Base-by-base conservation (phyloP, 2,888 invertebrate species). In the Philereme transversata region DNA sequence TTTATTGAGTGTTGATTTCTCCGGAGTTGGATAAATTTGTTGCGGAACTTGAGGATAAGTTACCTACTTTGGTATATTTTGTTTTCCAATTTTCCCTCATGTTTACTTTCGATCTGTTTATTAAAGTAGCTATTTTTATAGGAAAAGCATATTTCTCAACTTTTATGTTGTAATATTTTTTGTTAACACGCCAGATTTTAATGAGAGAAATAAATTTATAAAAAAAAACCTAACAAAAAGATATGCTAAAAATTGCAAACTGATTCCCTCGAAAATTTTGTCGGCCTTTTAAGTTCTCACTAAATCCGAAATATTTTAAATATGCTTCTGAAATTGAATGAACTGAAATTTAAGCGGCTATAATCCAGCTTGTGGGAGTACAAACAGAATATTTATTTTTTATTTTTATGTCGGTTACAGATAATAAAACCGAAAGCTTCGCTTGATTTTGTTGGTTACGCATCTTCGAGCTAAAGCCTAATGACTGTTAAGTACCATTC, bases 381-480 rank as follows among this genome's bases (percentile, higher is more conserved):
- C 69, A 74, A 73, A 77, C 68, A 69, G 68, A 73, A 76, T 74
- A 74, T 81, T 22, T 3, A 22, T 22, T 22, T 82, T 83, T 78
- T 71, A 78, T 83, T 79, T 82, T 83, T 79, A 82, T 78, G 72
- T 75, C 70, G 69, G 69, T 67, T 67, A 67, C 76, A 74, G 75
- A 75, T 79, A 78, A 74, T 77, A 45, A 45, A 45, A 44, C 5
- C n/a, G 36, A 36, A 9, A 49, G 34, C 8, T 6, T 34, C 34
- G 8, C 47, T 35, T 47, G 34, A 11, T 50, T 40, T 50, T 40
- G 40, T 40, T 36, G 38, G 40, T 53, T 36, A 35, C 36, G 45
- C 36, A 36, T 53, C 45, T 33, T 35, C 11, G 38, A 49, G n/a
- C 10, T 22, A 3, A 22, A 22, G 22, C 22, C 22, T 22, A 22